Percentiles rank a stretch among this genome's conserved stretches.
Conservation (phyloP, 2,797 vertebrate genomes). For the Sebastes trivittatus region DNA sequence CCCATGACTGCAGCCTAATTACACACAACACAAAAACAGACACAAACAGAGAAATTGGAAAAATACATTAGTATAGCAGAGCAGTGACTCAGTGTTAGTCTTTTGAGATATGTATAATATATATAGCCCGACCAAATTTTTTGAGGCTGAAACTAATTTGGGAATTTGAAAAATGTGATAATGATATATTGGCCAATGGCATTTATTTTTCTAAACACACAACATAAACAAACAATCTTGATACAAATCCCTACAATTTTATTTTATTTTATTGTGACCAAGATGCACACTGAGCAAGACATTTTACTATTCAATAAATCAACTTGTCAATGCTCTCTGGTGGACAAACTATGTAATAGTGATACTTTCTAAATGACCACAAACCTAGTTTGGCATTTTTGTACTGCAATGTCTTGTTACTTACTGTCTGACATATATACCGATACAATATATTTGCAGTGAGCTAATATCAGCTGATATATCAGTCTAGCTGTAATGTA, state of each 20-base stretch:
- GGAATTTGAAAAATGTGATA: neutral
- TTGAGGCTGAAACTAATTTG: neutral
- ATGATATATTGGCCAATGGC: neutral
- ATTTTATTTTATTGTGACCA: neutral
- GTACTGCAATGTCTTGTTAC: too few species aligned
- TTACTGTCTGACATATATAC: too few species aligned
- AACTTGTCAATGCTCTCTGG: neutral
- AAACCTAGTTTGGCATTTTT: neutral
- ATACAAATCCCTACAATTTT: neutral
- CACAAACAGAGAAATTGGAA: neutral
- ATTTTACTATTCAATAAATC: neutral
- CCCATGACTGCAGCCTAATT: conserved; percentile 63
- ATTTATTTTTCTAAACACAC: neutral
- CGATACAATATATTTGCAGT: neutral
- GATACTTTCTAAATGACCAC: neutral
- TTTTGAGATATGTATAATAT: neutral
- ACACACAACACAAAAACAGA: conserved; percentile 1
- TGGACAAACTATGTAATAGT: neutral
- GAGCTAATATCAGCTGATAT: neutral
- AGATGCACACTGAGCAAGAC: neutral
- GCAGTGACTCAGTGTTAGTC: neutral
- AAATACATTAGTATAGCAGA: neutral
- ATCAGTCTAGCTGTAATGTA: too few species aligned
- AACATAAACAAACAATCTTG: neutral
- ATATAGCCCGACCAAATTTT: neutral